Conservation (phyloP, 2,113 vertebrate species). For the Barbus barbus region DNA sequence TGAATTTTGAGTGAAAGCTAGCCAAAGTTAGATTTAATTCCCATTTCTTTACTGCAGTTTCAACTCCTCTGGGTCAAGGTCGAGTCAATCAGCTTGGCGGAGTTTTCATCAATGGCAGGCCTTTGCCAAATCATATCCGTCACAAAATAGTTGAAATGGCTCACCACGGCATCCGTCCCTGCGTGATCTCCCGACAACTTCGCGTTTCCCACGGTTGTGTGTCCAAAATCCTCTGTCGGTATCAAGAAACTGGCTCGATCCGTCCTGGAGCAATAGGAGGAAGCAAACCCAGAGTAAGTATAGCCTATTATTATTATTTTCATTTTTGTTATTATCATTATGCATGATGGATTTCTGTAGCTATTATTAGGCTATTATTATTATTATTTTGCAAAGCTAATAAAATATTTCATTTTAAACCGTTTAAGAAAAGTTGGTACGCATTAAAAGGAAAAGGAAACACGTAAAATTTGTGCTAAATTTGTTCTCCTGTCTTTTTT, state of each 20-base stretch:
- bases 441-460: not conserved
- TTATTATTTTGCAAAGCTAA: not conserved
- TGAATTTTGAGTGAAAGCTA: not conserved
- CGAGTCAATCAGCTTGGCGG: slow-evolving; percentile 98
- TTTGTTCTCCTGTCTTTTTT: not conserved
- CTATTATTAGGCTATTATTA: too few species aligned
- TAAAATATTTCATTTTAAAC: not conserved
- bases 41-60: slow-evolving; percentile 75
- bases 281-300: slow-evolving; percentile 97
- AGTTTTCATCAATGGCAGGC: slow-evolving; percentile 96
- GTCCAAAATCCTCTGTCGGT: slow-evolving; percentile 96
- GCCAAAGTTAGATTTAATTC: slow-evolving; percentile 11
- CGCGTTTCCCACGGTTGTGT: slow-evolving; percentile 95
- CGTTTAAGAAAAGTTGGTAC: not conserved
- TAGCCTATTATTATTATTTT: slow-evolving; percentile 17
- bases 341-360: not conserved
- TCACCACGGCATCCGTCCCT: slow-evolving; percentile 95
- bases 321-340: not conserved
- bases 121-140: slow-evolving; percentile 94
- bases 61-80: slow-evolving; percentile 94
- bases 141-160: slow-evolving; percentile 99
- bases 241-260: slow-evolving; percentile 97
- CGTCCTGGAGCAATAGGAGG: slow-evolving; percentile 94
- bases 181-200: slow-evolving; percentile 95
- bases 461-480: not conserved